Evolutionary conservation across 1,140 invertebrate genomes (phyloP), one percentile per base, ranked within the genome.

Genomic region (Homalodisca vitripennis): DNA sequence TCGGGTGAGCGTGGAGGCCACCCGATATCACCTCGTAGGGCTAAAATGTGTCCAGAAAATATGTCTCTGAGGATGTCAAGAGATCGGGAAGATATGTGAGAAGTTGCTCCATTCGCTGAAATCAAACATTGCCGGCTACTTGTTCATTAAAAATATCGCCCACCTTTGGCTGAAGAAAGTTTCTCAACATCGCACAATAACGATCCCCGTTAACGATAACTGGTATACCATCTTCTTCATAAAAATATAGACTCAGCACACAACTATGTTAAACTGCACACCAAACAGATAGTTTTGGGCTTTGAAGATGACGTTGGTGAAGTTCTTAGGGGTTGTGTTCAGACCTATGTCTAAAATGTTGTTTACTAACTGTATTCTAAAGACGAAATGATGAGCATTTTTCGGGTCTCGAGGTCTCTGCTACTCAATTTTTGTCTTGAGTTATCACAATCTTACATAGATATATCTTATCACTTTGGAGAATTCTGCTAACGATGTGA

Each of bases 141-240:
- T 53, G 24, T 53, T 53, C 6, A 53, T 53, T 53, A 53, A 53
- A 41, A 41, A 41, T 41, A 41, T 41, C 17, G 34, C 34, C 17
- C 34, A 41, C 6, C 17, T 10, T 53, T 53, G 51, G 51, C 51
- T 20, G 22, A 24, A 53, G 51, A 53, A 53, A 53, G 51, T 53
- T 53, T 53, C 22, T 6, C 51, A 53, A 20, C 51, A 53, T 14
- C 51, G 24, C 51, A 53, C 51, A 53, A 53, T 53, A 20, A 53
- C 24, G 20, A 53, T 53, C 6, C 10, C 6, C 22, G 51, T 53
- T 53, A n/a, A 53, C 51, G 14, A 6, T 12, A 6, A 53, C 51
- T 53, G 10, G 10, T 24, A 12, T 20, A 53, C 24, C 20, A 24
- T 53, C 20, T 24, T 53, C 24, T 53, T 53, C 6, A 53, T 12